phyloP scores from a whole-genome alignment of 1,140 invertebrate species.

The Proctacanthus coquilletti region DNA sequence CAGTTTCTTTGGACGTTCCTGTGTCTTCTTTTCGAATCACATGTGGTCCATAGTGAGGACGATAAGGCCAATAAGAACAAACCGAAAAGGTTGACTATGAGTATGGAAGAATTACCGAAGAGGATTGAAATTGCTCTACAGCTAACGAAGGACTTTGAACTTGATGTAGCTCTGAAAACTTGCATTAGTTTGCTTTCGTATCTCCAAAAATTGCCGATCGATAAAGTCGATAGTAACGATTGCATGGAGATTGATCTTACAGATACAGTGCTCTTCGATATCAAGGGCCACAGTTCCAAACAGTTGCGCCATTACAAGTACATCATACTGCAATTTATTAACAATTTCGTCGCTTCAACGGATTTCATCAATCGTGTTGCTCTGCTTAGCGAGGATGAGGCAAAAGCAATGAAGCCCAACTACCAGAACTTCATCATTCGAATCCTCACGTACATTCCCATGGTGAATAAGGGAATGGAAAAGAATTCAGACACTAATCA shows the following conservation, averaged over 20 bases:
- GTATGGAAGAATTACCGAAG: slow-evolving; percentile 27
- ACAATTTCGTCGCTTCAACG: slow-evolving; percentile 43
- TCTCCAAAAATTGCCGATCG: slow-evolving; percentile 44
- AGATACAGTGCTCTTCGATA: slow-evolving; percentile 46
- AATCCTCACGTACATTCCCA: slow-evolving; percentile 48
- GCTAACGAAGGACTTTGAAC: slow-evolving; percentile 47
- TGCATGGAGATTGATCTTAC: slow-evolving; percentile 12
- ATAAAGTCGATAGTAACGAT: slow-evolving; percentile 30
- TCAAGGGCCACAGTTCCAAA: slow-evolving; percentile 46
- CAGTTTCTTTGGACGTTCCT: slow-evolving; percentile 64
- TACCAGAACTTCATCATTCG: slow-evolving; percentile 54
- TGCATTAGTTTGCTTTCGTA: slow-evolving; percentile 51
- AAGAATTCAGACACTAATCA: slow-evolving; percentile 32
- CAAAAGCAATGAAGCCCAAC: slow-evolving; percentile 34
- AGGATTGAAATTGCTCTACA: slow-evolving; percentile 54
- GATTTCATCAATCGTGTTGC: slow-evolving; percentile 51
- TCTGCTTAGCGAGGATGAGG: slow-evolving; percentile 30
- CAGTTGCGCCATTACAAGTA: slow-evolving; percentile 73
- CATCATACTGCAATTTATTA: slow-evolving; percentile 51
- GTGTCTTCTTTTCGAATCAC: slow-evolving; percentile 49
- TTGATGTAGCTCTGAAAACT: slow-evolving; percentile 42
- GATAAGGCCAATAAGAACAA: slow-evolving; percentile 15
- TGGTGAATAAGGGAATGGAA: slow-evolving; percentile 35
- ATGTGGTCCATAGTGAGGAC: slow-evolving; percentile 37
- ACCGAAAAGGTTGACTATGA: slow-evolving; percentile 26